Percentiles rank a stretch among this genome's conserved stretches.
phyloP scores from a whole-genome alignment of 2,888 invertebrate genomes.

The Patella caerulea region DNA sequence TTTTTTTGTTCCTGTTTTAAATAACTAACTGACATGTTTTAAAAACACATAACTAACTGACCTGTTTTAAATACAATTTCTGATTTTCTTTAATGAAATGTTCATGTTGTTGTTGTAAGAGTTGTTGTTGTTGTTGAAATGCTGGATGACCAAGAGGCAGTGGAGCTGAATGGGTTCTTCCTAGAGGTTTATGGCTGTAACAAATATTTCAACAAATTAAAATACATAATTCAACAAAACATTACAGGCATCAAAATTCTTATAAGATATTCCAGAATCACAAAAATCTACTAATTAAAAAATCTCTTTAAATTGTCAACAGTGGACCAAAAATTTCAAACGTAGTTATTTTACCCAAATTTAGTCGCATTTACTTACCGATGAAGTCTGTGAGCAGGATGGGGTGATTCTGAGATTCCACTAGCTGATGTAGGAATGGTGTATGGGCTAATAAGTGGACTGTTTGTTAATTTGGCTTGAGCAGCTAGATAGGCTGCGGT shows the following conservation, averaged over 20 bases:
- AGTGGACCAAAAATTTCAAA: neutral
- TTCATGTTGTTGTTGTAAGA: conserved; percentile 65
- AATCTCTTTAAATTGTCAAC: too few relatives aligned
- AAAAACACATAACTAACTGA: conserved; percentile 27
- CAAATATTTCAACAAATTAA: neutral
- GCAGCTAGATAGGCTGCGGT: conserved; percentile 74
- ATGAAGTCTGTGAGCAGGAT: conserved; percentile 60
- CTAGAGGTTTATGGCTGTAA: conserved; percentile 83
- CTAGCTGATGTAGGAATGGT: conserved; percentile 43
- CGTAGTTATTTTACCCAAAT: neutral
- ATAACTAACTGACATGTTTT: too few relatives aligned
- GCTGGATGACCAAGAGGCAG: conserved; percentile 90
- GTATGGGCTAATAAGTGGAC: conserved; percentile 48
- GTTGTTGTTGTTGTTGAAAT: conserved; percentile 74
- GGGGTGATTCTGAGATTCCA: conserved; percentile 76
- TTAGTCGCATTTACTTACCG: conserved; percentile 47
- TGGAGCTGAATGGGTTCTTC: conserved; percentile 95
- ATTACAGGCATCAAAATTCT: too few relatives aligned
- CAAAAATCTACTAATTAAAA: too few relatives aligned
- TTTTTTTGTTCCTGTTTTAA: too few relatives aligned
- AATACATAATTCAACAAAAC: too few relatives aligned
- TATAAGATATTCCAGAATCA: too few relatives aligned
- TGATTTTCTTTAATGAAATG: conserved; percentile 75
- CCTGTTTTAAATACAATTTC: conserved; percentile 63
- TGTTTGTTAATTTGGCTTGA: conserved; percentile 66